Conservation (phyloP, 1,140 invertebrate genomes). For the Ladona fulva region DNA sequence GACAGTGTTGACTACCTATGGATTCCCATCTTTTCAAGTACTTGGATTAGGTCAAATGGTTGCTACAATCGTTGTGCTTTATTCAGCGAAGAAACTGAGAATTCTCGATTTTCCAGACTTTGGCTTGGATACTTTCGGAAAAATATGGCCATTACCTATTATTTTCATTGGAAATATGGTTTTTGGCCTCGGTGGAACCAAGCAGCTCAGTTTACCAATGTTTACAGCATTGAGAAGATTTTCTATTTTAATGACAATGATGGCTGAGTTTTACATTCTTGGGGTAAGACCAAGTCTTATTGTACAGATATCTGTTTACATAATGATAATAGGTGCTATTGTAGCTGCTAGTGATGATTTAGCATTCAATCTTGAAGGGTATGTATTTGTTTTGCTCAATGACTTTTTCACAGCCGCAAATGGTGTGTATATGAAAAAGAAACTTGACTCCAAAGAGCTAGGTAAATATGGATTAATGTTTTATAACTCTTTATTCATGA, state of each 20-base stretch:
- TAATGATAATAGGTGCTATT: conserved; percentile 92
- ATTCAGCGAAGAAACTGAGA: conserved; percentile 55
- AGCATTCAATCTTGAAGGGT: conserved; percentile 83
- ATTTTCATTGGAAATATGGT: conserved; percentile 94
- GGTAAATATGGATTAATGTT: conserved; percentile 95
- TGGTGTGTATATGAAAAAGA: conserved; percentile 96
- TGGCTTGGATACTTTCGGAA: conserved; percentile 47
- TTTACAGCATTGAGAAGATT: conserved; percentile 93
- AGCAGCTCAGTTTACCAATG: conserved; percentile 95
- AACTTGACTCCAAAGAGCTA: conserved; percentile 83
- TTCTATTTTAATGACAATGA: conserved; percentile 97
- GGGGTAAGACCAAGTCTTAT: conserved; percentile 56
- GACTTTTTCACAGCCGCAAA: conserved; percentile 90
- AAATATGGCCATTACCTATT: conserved; percentile 90
- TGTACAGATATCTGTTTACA: conserved; percentile 77
- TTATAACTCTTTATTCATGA: conserved; percentile 95
- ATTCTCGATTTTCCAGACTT: conserved; percentile 71
- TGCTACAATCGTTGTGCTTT: conserved; percentile 78
- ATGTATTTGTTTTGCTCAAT: conserved; percentile 80
- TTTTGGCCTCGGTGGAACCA: conserved; percentile 94
- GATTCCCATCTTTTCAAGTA: conserved; percentile 86
- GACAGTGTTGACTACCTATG: conserved; percentile 76
- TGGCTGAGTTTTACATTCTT: conserved; percentile 82
- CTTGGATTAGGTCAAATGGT: conserved; percentile 88
- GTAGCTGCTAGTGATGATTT: conserved; percentile 83